phyloP scores from a whole-genome alignment of 2,113 vertebrate genomes.

The Acanthisitta chloris region DNA sequence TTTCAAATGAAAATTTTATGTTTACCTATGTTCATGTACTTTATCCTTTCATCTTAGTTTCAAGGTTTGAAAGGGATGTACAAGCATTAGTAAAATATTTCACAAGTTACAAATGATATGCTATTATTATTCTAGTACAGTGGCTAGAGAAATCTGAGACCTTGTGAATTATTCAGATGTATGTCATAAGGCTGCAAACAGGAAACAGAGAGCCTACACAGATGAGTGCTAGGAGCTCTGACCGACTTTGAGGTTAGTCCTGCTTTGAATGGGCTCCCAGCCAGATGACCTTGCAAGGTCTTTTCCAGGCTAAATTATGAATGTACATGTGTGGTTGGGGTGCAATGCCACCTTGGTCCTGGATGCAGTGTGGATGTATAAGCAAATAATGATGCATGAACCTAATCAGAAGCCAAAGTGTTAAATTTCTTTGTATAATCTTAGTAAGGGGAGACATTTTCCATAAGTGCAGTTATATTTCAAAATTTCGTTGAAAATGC shows the following conservation, averaged over 20 bases:
- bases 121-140: neutral
- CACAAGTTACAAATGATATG: neutral
- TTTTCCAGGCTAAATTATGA: constrained; percentile 19
- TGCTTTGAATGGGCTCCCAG: constrained; percentile 6
- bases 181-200: neutral
- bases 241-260: neutral
- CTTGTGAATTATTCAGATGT: constrained; percentile 39
- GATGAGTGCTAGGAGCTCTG: neutral
- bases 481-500: neutral
- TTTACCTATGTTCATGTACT: neutral
- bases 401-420: neutral
- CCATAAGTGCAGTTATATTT: neutral
- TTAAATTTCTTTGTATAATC: neutral
- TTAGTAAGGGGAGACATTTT: neutral
- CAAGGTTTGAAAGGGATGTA: neutral
- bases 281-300: constrained; percentile 25
- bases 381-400: neutral
- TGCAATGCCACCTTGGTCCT: neutral
- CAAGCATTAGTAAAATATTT: neutral
- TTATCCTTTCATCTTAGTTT: neutral
- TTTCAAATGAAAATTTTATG: neutral
- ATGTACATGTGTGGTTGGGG: neutral
- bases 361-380: neutral
- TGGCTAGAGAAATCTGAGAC: constrained; percentile 15
- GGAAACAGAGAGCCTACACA: neutral